A percentile compares a stretch with the other conserved stretches of the same genome.
These are phyloP conservation scores for Epizoanthus ramosus DNA, from an alignment of 92 coral and sea anemone species.

Conservation along the genomic window DNA sequence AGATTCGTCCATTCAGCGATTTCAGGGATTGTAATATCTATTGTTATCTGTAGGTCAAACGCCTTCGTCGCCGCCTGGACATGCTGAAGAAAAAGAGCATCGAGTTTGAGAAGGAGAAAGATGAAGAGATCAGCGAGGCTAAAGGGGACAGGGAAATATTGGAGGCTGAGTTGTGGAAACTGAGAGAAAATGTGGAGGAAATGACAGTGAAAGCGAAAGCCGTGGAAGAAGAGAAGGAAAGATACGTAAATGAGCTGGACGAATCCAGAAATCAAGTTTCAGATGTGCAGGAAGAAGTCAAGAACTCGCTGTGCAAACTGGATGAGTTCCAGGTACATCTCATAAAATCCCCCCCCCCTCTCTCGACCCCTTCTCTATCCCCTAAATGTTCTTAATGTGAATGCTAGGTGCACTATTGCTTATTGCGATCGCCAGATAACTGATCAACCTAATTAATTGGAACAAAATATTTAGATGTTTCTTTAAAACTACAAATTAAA, in stretches of 20 bases:
- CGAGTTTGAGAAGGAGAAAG: conserved; percentile 74
- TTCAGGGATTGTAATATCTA: too few species aligned
- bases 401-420: too few species aligned
- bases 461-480: too few species aligned
- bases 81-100: conserved; percentile 67
- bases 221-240: conserved; percentile 68
- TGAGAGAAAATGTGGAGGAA: conserved; percentile 71
- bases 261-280: conserved; percentile 61
- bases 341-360: not conserved
- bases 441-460: too few species aligned
- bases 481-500: too few species aligned
- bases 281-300: conserved; percentile 65
- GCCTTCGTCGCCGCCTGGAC: conserved; percentile 75
- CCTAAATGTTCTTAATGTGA: too few species aligned
- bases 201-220: conserved; percentile 55
- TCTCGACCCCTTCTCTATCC: too few species aligned
- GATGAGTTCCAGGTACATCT: conserved; percentile 46
- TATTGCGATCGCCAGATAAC: too few species aligned
- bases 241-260: conserved; percentile 66
- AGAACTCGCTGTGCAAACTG: conserved; percentile 59
- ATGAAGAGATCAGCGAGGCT: conserved; percentile 68
- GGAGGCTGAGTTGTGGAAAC: conserved; percentile 73
- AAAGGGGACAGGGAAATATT: conserved; percentile 68
- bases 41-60: conserved; percentile 30
- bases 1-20: too few species aligned